These are phyloP conservation scores for Oscheius sp. DNA, from an alignment of 2,888 invertebrate species.

Conservation along the genomic window DNA sequence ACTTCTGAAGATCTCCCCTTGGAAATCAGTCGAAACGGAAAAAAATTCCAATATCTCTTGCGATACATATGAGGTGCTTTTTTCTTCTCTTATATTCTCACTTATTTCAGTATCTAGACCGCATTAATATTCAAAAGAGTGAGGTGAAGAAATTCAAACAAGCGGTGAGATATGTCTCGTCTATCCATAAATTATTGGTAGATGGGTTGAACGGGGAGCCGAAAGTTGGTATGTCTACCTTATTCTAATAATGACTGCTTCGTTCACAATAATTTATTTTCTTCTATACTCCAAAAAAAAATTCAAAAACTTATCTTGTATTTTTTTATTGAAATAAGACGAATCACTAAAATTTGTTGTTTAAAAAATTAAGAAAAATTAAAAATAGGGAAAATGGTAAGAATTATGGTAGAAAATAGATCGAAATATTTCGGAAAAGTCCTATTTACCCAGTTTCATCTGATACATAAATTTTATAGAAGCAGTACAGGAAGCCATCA, in stretches of 20 bases:
- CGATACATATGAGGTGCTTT: no score
- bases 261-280: no score
- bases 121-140: not conserved
- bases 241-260: no score
- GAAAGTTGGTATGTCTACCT: not conserved
- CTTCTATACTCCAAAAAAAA: no score
- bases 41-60: not conserved
- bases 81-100: no score
- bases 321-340: no score
- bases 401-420: no score
- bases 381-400: not conserved
- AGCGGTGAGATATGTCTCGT: not conserved
- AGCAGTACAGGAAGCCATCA: conserved; percentile 8
- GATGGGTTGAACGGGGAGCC: not conserved
- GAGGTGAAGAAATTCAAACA: not conserved
- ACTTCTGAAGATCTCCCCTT: not conserved
- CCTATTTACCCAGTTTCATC: no score
- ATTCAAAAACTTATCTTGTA: no score
- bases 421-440: no score
- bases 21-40: not conserved
- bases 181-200: not conserved
- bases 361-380: not conserved
- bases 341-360: no score
- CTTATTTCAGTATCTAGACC: not conserved
- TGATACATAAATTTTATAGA: not conserved